Percentiles rank a stretch among this genome's conserved stretches.
These are phyloP conservation scores for Drosophila sp. DNA, from an alignment of 1,140 invertebrate species.

Conservation along the genomic window DNA sequence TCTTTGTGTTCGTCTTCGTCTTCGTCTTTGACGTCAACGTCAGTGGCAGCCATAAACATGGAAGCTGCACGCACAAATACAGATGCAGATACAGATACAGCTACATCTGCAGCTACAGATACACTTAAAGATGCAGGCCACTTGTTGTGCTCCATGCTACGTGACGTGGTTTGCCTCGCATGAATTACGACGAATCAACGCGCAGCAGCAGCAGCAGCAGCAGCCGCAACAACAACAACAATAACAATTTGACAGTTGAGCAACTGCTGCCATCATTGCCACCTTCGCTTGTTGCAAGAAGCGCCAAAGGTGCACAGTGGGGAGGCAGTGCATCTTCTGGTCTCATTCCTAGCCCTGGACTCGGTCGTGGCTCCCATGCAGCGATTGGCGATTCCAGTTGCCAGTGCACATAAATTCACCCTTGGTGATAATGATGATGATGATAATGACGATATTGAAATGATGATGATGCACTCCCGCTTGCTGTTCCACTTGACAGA, in stretches of 20 bases:
- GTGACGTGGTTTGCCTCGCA: constrained; percentile 43
- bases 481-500: constrained; percentile 35
- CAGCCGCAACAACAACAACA: constrained; percentile 37
- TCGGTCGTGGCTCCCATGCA: constrained; percentile 20
- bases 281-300: constrained; percentile 56
- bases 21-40: constrained; percentile 43
- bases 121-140: constrained; percentile 39
- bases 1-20: constrained; percentile 16
- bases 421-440: constrained; percentile 9
- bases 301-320: constrained; percentile 70
- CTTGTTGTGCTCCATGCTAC: constrained; percentile 48
- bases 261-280: constrained; percentile 76
- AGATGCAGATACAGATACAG: constrained; percentile 41
- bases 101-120: constrained; percentile 8
- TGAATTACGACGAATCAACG: constrained; percentile 80
- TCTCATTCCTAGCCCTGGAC: constrained; percentile 9
- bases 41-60: constrained; percentile 75
- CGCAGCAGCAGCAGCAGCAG: constrained; percentile 38
- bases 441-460: background rate
- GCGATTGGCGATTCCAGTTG: constrained; percentile 18
- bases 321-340: constrained; percentile 52
- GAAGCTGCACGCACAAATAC: constrained; percentile 58
- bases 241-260: constrained; percentile 65
- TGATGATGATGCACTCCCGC: constrained; percentile 31
- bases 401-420: constrained; percentile 38